Base-by-base conservation (phyloP, 2,888 invertebrate species). In the Napeogenes sylphis region DNA sequence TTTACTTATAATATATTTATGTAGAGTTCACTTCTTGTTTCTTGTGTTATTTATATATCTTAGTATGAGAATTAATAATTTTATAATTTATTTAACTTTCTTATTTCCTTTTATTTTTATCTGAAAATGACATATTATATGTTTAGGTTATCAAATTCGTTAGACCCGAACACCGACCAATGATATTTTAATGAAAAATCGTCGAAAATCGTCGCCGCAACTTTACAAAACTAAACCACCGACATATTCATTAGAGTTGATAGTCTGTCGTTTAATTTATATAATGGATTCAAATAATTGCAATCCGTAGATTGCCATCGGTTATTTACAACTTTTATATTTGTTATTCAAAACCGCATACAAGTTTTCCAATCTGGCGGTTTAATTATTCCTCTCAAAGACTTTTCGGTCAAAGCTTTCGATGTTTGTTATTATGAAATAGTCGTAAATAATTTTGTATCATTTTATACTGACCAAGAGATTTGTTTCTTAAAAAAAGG, bases 221-320 rank as follows among this genome's bases (percentile, higher is more conserved):
- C 55, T 62, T 60, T 61, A 64, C 63, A 62, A 64, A 66, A 68
- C 68, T 64, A 64, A 58, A 69, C 68, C 69, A 54, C 68, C 32
- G 57, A 56, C 59, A 61, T 62, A 62, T 68, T 69, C 69, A 69
- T 69, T 68, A 68, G 60, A 66, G 69, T 38, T 64, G 62, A 69
- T 64, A 65, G 53, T 64, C 53, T 59, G 63, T 61, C 70, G 65
- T 71, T 73, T 70, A 70, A 73, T 72, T 72, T 68, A 64, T 70
- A 67, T 75, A 74, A 74, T 73, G 70, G 79, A 69, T 61, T 67
- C 67, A 66, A 65, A 70, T 71, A 68, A 70, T 71, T 65, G 61
- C 66, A 68, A 84, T 83, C 82, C 61, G 67, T 63, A 57, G 62
- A 35, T 33, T 57, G 53, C 60, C 61, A 51, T 57, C 58, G 58